Conservation (phyloP, 2,113 vertebrate genomes). For the Saccopteryx leptura region DNA sequence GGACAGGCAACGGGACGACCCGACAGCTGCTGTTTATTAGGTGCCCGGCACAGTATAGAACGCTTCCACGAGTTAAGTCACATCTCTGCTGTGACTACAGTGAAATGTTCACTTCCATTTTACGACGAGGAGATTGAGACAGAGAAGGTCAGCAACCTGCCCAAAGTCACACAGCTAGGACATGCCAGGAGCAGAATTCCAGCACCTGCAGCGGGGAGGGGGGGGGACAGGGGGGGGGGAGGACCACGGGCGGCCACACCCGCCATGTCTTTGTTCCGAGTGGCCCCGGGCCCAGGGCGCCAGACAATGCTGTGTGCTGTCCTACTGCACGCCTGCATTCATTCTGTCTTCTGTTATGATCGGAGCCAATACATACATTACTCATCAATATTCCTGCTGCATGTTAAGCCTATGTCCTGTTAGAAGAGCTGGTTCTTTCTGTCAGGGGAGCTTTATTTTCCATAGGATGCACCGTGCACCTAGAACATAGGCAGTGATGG, state of each 20-base stretch:
- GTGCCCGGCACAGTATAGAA: background rate
- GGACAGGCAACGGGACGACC: background rate
- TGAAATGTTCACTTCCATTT: background rate
- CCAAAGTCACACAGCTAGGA: background rate
- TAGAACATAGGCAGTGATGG: fast-evolving
- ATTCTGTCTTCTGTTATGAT: background rate
- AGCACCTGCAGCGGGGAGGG: fast-evolving
- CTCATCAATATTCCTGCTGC: background rate
- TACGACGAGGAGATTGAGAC: background rate
- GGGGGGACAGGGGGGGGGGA: fast-evolving
- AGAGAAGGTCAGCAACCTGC: background rate
- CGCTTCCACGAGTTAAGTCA: background rate
- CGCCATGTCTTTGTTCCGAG: background rate
- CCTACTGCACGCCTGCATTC: fast-evolving
- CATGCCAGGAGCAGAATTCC: background rate
- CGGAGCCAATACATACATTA: background rate
- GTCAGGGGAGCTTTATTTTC: background rate
- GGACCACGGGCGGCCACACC: fast-evolving
- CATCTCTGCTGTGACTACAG: background rate
- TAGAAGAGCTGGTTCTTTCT: background rate
- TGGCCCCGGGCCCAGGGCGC: fast-evolving
- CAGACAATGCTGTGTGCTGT: fast-evolving
- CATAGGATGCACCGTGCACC: background rate
- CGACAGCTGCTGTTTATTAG: too few species aligned
- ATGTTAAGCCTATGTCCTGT: background rate